phyloP scores from a whole-genome alignment of 1,140 invertebrate genomes.

The Eumeta japonica region DNA sequence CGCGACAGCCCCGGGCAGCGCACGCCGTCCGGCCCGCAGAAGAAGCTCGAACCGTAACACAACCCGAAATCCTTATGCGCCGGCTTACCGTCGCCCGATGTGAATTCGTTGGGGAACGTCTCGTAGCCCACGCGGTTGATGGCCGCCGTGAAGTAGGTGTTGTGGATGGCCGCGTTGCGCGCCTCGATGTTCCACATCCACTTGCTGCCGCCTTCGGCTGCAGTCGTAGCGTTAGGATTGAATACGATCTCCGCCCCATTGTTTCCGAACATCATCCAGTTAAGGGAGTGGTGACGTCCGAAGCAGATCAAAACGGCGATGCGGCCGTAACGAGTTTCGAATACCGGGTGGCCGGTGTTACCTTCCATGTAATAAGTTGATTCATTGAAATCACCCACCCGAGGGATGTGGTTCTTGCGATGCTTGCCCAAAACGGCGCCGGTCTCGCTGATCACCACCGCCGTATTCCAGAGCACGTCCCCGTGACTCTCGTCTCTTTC shows the following conservation, averaged over 20 bases:
- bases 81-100: slow-evolving; percentile 87
- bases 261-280: slow-evolving; percentile 95
- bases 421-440: slow-evolving; percentile 92
- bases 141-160: slow-evolving; percentile 90
- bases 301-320: slow-evolving; percentile 98
- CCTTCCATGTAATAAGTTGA: slow-evolving; percentile 98
- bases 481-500: slow-evolving; percentile 88
- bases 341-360: slow-evolving; percentile 93
- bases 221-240: slow-evolving; percentile 94
- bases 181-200: slow-evolving; percentile 97
- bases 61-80: slow-evolving; percentile 93
- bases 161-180: slow-evolving; percentile 94
- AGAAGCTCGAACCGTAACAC: slow-evolving; percentile 96
- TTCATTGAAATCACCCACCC: slow-evolving; percentile 98
- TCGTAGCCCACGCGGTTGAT: slow-evolving; percentile 97
- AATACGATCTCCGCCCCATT: slow-evolving; percentile 99
- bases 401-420: slow-evolving; percentile 97
- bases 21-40: slow-evolving; percentile 90
- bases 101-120: slow-evolving; percentile 72
- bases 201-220: slow-evolving; percentile 72
- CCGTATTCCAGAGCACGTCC: slow-evolving; percentile 94
- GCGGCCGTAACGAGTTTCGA: slow-evolving; percentile 80
- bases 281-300: slow-evolving; percentile 94
- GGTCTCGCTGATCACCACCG: slow-evolving; percentile 87
- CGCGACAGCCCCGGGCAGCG: slow-evolving; percentile 90